Evolutionary conservation across 1,140 invertebrate genomes (phyloP).

Genomic region (Zaprionus africanus): DNA sequence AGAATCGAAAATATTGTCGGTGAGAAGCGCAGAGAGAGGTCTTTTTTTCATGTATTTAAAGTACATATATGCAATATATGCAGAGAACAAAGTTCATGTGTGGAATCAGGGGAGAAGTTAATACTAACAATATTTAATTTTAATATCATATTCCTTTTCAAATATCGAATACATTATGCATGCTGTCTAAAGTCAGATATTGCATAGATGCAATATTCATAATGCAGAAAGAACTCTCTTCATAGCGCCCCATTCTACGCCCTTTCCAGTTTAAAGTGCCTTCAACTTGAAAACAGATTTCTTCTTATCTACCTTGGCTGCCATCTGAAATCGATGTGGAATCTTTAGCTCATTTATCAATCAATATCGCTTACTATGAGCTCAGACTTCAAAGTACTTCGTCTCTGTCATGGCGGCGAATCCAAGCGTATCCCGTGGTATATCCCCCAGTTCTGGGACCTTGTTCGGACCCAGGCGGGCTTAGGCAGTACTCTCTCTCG

Average conservation of each 20-base stretch:
- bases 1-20: neutral
- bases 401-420: conserved; percentile 51
- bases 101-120: neutral
- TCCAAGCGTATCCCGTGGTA: conserved; percentile 20
- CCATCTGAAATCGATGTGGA: conserved; percentile 8
- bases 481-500: conserved; percentile 9
- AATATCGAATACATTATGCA: neutral
- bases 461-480: conserved; percentile 30
- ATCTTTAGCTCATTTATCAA: conserved; percentile 70
- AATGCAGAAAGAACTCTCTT: neutral
- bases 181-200: neutral
- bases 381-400: conserved; percentile 72
- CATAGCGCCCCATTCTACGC: neutral
- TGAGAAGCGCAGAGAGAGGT: neutral
- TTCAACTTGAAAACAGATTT: conserved; percentile 6
- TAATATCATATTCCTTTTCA: too few relatives aligned
- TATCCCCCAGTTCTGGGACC: conserved; percentile 1
- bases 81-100: neutral
- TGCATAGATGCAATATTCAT: neutral
- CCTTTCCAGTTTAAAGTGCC: conserved; percentile 9
- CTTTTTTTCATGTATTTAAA: too few relatives aligned
- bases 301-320: neutral
- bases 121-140: too few relatives aligned
- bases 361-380: conserved; percentile 70
- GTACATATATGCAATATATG: neutral